Evolutionary conservation across 2,113 vertebrate genomes (phyloP), one percentile per base, ranked within the genome.

Genomic region (Antechinus stuartii): DNA sequence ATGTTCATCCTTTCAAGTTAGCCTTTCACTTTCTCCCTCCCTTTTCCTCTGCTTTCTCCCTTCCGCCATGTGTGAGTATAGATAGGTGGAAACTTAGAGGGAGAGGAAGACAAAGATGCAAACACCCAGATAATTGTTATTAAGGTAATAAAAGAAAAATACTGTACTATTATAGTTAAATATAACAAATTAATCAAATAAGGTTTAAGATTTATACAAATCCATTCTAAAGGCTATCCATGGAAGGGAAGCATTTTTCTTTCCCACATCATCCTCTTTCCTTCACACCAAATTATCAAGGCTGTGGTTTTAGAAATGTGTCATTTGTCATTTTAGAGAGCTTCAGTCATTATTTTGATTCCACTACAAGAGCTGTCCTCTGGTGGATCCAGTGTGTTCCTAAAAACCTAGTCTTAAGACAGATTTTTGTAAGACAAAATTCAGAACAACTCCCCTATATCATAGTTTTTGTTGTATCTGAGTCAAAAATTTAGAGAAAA

Each of bases 21-120:
- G 46, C 42, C 22, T 97, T 95, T 96, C 92, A 42, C n/a, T 95
- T 94, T 91, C 92, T 95, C 92, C 55, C n/a, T 94, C 68, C 19
- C 30, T 8, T 91, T 53, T 55, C 49, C 50, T 46, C 26, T 53
- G 61, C 26, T 22, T 92, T 1, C 5, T 7, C 56, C 47, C 57
- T 96, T 52, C 35, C 30, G 55, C 27, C 57, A 76, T 68, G 30
- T 52, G 27, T 92, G 57, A 24, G 0, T 57, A 46, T 89, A 91
- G 90, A 90, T 96, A 90, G 90, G 30, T 96, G 35, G 84, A 96
- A 95, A 96, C 47, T 61, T 47, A 95, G 89, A 46, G 53, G n/a
- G 14, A 19, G 92, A n/a, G 61, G 2, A 42, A 92, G 26, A 89
- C 35, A 92, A 56, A 95, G 25, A 84, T 68, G 42, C 92, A 94